Conservation (phyloP, 2,888 invertebrate species). For the Campoplex capitator region DNA sequence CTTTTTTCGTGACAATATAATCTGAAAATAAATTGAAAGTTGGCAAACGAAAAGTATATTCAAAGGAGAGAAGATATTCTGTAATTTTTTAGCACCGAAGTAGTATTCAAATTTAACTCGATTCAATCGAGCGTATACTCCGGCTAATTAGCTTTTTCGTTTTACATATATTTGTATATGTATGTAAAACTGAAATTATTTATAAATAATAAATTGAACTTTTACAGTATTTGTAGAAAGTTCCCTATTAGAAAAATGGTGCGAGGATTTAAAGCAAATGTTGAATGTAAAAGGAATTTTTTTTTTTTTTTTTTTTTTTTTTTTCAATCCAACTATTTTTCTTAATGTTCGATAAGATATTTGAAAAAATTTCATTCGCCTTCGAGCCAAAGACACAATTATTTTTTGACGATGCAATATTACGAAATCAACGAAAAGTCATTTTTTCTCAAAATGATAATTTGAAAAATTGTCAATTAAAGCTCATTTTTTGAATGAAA, state of each 20-base stretch:
- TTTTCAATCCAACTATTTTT: background rate
- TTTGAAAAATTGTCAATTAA: background rate
- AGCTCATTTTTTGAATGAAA: background rate
- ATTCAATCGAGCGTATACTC: conserved; percentile 48
- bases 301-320: background rate
- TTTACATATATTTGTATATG: conserved; percentile 42
- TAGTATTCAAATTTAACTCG: conserved; percentile 43
- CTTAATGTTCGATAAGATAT: background rate
- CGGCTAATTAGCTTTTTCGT: conserved; percentile 60
- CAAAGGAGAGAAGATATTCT: background rate
- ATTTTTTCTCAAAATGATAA: background rate
- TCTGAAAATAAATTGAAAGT: background rate
- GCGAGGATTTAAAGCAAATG: conserved; percentile 40
- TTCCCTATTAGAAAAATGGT: conserved; percentile 27
- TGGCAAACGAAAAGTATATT: background rate
- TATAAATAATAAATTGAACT: conserved; percentile 29
- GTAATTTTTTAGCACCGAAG: conserved; percentile 27
- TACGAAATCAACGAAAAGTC: background rate
- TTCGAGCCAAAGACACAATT: background rate
- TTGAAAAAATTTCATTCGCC: background rate
- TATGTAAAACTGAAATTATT: conserved; percentile 12
- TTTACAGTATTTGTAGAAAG: conserved; percentile 40
- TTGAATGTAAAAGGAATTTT: background rate
- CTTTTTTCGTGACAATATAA: background rate
- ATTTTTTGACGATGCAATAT: background rate